Base-by-base conservation (phyloP, 2,113 vertebrate species). In the Indicator maculatus region DNA sequence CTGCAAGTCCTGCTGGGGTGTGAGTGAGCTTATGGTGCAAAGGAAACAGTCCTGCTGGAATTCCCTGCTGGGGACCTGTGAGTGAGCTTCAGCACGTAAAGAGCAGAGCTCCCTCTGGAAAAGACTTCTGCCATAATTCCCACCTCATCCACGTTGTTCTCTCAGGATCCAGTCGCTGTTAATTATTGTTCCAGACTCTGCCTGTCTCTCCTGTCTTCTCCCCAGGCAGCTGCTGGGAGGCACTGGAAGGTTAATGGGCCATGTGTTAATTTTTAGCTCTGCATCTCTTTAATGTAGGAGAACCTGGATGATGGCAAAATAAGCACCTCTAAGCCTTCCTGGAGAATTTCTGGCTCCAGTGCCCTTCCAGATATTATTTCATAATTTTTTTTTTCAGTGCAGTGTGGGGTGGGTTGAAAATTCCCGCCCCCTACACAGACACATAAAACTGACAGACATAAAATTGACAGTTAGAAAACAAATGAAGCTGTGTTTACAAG, bases 101-200 rank as follows among this genome's bases (percentile, higher is more conserved):
- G 53, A 71, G 44, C 44, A 21, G 31, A 88, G 20, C 15, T 88
- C 90, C 14, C n/a, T 44, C 61, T 80, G 73, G 73, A 94, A 60
- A 92, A 78, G 7, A 11, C 16, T 80, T 74, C 44, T 86, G 36
- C 93, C 28, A 16, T 64, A 80, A 90, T 95, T 95, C 90, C 44
- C 88, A 90, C 27, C 33, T 93, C 63, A 85, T 36, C 44, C 20
- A 8, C 55, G 45, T n/a, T 88, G 86, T 88, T 71, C 61, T 88
- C 90, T 78, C 83, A 53, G 52, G 8, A 1, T 74, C 69, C 91
- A 15, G 65, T 96, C 89, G 86, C 58, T 78, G 64, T 89, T 96
- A 93, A 95, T 95, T 95, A 93, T 88, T 86, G 85, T 91, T 91
- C 77, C 85, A 88, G 72, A n/a, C 76, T 86, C 79, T 83, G 60